A percentile compares a stretch with the other conserved stretches of the same genome.
Evolutionary conservation across 1,140 invertebrate species (phyloP).

Genomic region (Hormaphis cornu): DNA sequence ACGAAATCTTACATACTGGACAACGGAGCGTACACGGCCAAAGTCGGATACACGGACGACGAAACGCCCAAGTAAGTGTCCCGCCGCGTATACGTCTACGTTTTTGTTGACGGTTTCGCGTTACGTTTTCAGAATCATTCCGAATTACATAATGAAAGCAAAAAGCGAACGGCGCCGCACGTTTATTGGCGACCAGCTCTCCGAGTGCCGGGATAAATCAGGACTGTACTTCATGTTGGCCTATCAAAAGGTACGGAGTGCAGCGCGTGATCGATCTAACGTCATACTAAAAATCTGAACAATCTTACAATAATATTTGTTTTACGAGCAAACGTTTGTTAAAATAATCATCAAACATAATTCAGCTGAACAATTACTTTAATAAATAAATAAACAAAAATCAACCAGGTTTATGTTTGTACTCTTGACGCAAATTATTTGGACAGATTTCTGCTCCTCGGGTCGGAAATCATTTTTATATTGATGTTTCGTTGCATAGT

Average conservation of each 20-base stretch:
- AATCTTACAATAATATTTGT: background rate
- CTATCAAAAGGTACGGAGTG: constrained; percentile 70
- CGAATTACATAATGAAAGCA: constrained; percentile 96
- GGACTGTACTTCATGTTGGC: constrained; percentile 88
- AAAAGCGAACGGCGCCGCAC: constrained; percentile 87
- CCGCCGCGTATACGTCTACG: background rate
- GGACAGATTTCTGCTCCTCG: no score
- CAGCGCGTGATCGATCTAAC: background rate
- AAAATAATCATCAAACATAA: no score
- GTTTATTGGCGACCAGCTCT: constrained; percentile 88
- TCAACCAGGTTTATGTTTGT: no score
- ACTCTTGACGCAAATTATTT: no score
- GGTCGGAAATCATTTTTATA: no score
- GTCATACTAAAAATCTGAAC: background rate
- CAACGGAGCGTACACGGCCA: constrained; percentile 76
- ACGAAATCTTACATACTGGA: constrained; percentile 51
- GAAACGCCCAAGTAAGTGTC: constrained; percentile 54
- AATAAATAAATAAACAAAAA: no score
- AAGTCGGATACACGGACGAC: constrained; percentile 66
- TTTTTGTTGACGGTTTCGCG: background rate
- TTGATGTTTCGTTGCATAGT: no score
- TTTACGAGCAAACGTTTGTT: no score
- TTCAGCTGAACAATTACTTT: no score
- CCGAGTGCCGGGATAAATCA: constrained; percentile 92
- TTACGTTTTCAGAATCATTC: constrained; percentile 57